Conservation (phyloP, 2,113 vertebrate species). For the Lucifuga dentata region DNA sequence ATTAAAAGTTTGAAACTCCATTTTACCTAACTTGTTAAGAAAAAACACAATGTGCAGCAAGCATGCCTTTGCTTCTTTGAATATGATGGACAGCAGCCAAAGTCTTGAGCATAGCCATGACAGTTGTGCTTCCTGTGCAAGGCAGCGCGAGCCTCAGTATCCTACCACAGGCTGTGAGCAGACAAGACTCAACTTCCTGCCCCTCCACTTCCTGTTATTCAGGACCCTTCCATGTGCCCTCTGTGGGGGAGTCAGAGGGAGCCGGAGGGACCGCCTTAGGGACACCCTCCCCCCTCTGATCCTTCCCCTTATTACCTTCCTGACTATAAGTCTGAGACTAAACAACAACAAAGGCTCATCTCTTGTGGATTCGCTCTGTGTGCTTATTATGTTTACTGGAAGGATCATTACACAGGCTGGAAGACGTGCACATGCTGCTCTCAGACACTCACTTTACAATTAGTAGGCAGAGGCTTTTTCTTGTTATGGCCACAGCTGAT, state of each 20-base stretch:
- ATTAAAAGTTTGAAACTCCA: not conserved
- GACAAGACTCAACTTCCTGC: slow-evolving; percentile 83
- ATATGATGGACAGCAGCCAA: slow-evolving; percentile 66
- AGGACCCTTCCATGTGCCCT: slow-evolving; percentile 72
- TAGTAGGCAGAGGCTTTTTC: slow-evolving; percentile 59
- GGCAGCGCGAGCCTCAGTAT: slow-evolving; percentile 58
- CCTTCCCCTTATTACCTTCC: slow-evolving; percentile 76
- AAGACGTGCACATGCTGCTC: slow-evolving; percentile 38
- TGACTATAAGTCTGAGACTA: slow-evolving; percentile 77
- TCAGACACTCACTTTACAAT: slow-evolving; percentile 64
- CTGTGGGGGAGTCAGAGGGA: slow-evolving; percentile 44
- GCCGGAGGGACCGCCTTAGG: slow-evolving; percentile 63
- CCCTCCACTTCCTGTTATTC: slow-evolving; percentile 85
- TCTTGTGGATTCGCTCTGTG: slow-evolving; percentile 61
- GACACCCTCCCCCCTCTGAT: slow-evolving; percentile 78
- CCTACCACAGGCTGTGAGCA: slow-evolving; percentile 76
- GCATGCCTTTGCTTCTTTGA: slow-evolving; percentile 30
- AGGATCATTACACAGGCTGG: slow-evolving; percentile 69
- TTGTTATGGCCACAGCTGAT: slow-evolving; percentile 64
- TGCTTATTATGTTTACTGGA: slow-evolving; percentile 71
- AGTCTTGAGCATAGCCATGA: slow-evolving; percentile 71
- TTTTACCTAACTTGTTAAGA: slow-evolving; percentile 1
- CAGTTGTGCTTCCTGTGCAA: slow-evolving; percentile 77
- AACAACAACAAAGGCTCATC: slow-evolving; percentile 81
- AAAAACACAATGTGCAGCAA: not conserved